These are phyloP conservation scores for Pandemis heparana DNA, from an alignment of 2,888 invertebrate genomes.

Conservation along the genomic window DNA sequence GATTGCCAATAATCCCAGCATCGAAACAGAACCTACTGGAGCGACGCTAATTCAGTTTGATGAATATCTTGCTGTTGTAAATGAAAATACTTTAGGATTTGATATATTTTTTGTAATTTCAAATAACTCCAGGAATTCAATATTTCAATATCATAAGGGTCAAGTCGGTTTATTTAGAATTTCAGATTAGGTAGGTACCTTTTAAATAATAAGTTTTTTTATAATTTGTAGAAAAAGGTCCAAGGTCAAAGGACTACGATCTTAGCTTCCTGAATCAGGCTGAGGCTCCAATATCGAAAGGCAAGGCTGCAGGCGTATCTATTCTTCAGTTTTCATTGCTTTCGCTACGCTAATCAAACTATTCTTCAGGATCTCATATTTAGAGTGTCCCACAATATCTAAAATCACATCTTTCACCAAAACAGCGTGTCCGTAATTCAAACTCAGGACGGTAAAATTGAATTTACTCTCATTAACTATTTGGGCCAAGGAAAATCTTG, in stretches of 20 bases:
- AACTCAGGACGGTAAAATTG: slow-evolving; percentile 2
- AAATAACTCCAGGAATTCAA: background rate
- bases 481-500: background rate
- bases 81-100: background rate
- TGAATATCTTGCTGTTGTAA: background rate
- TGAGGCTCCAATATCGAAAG: no score
- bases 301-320: background rate
- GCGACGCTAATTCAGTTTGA: background rate
- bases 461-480: background rate
- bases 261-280: no score
- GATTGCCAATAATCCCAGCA: background rate
- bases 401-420: background rate
- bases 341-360: background rate
- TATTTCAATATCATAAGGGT: no score
- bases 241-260: no score
- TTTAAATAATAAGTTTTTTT: no score
- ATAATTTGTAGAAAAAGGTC: no score
- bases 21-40: background rate
- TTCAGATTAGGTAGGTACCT: no score
- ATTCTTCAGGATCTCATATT: background rate
- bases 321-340: background rate
- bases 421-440: background rate
- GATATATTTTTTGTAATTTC: no score
- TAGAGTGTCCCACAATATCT: background rate
- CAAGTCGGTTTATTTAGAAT: no score